A percentile compares a stretch with the other conserved stretches of the same genome.
Conservation (phyloP, 2,797 vertebrate genomes). For the Epinephelus malabaricus region DNA sequence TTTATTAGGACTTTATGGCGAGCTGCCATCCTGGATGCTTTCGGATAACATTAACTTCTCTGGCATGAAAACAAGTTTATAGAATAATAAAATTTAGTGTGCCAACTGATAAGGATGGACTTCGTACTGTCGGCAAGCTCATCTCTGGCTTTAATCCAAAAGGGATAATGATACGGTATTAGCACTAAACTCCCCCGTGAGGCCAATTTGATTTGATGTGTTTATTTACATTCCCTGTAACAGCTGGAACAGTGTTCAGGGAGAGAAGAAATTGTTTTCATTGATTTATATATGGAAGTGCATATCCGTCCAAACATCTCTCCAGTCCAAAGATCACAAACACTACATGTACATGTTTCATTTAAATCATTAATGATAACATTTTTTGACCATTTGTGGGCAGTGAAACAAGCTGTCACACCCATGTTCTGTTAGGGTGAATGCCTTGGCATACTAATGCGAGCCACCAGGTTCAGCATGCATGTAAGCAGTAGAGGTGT, state of each 20-base stretch:
- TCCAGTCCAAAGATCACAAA: neutral
- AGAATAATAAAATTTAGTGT: conserved; percentile 61
- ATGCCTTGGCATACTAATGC: neutral
- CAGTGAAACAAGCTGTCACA: neutral
- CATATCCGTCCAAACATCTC: neutral
- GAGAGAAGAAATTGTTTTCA: neutral
- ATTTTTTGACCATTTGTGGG: neutral
- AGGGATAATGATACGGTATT: conserved; percentile 2
- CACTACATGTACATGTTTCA: neutral
- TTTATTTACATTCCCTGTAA: conserved; percentile 19
- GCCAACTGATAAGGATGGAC: conserved; percentile 61
- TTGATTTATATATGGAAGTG: neutral
- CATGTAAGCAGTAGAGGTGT: neutral
- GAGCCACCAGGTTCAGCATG: neutral
- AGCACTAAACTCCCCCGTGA: neutral
- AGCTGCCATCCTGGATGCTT: conserved; percentile 8
- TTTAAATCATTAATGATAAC: neutral
- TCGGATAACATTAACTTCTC: conserved; percentile 34
- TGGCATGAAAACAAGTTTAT: conserved; percentile 52
- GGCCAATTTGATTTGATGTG: neutral
- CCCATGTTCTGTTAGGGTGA: neutral
- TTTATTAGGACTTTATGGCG: conserved; percentile 38
- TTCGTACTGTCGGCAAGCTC: conserved; percentile 38
- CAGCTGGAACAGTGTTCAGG: conserved; percentile 5
- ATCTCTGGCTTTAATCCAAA: conserved; percentile 31